These are phyloP conservation scores for Rhabdophis nuchalis DNA, from an alignment of 2,797 vertebrate genomes.

Conservation along the genomic window DNA sequence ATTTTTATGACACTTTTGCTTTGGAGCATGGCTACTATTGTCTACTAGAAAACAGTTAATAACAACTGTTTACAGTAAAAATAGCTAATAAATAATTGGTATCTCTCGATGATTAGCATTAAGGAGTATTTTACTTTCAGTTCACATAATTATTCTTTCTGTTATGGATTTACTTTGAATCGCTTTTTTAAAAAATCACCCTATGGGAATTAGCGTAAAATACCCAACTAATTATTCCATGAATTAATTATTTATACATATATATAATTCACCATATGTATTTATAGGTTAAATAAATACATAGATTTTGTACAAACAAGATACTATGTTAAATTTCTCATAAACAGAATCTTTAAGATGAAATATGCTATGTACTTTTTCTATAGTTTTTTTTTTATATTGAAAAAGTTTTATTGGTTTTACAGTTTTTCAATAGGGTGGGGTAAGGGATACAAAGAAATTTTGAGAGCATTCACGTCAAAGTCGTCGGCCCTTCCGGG, in stretches of 20 bases:
- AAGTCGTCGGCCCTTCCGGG: too few relatives aligned
- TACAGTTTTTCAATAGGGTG: too few relatives aligned
- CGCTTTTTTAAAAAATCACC: slow-evolving; percentile 28
- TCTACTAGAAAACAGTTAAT: slow-evolving; percentile 52
- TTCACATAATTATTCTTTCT: slow-evolving; percentile 8
- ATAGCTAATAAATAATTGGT: slow-evolving; percentile 47
- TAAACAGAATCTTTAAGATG: background rate
- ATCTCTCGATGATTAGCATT: slow-evolving; percentile 32
- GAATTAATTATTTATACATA: background rate
- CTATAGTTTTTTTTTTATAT: background rate
- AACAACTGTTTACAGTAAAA: slow-evolving; percentile 52
- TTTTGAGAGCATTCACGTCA: too few relatives aligned
- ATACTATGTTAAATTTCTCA: background rate
- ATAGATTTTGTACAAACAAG: background rate
- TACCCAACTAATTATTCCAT: background rate
- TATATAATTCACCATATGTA: background rate
- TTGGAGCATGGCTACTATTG: slow-evolving; percentile 55
- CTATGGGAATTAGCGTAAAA: slow-evolving; percentile 20
- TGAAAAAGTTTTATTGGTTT: too few relatives aligned
- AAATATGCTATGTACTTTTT: background rate
- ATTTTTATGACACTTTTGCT: slow-evolving; percentile 54
- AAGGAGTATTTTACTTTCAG: slow-evolving; percentile 1
- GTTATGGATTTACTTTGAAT: background rate
- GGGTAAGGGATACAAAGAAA: too few relatives aligned
- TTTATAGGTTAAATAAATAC: background rate